Conservation (phyloP, 2,888 invertebrate species). For the Priocnemis perturbator region DNA sequence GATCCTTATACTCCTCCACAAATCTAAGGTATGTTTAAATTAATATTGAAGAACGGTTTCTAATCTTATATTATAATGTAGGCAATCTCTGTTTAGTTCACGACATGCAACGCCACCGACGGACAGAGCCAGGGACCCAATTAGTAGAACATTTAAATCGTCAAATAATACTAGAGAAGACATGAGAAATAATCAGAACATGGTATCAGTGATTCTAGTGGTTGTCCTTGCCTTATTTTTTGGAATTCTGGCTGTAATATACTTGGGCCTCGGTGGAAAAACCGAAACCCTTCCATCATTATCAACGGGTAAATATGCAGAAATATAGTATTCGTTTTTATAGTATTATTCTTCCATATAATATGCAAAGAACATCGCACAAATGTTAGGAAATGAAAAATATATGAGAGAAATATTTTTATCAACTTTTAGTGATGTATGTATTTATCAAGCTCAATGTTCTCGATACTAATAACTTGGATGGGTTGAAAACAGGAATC, state of each 20-base stretch:
- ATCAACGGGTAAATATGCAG: constrained; percentile 71
- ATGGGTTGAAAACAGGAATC: no score
- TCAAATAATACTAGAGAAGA: constrained; percentile 60
- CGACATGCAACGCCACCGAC: constrained; percentile 60
- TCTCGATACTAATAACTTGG: no score
- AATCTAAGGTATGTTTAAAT: constrained; percentile 60
- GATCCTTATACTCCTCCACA: constrained; percentile 63
- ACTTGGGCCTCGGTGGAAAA: constrained; percentile 74
- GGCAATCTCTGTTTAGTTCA: constrained; percentile 41
- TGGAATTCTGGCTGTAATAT: constrained; percentile 71
- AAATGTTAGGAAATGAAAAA: neutral
- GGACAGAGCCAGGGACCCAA: constrained; percentile 64
- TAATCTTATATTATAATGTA: constrained; percentile 15
- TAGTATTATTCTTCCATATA: neutral
- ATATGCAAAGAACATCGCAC: neutral
- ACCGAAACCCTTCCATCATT: constrained; percentile 67
- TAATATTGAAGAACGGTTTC: constrained; percentile 10
- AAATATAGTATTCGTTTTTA: constrained; percentile 39
- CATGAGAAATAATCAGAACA: constrained; percentile 69
- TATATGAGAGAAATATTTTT: neutral
- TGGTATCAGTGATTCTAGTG: constrained; percentile 74
- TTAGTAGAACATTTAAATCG: constrained; percentile 62
- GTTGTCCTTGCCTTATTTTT: constrained; percentile 73
- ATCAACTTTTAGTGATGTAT: no score
- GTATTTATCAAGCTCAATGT: no score